Percentiles rank a stretch among this genome's conserved stretches.
These are phyloP conservation scores for Recurvirostra avosetta DNA, from an alignment of 2,113 vertebrate species.

Conservation along the genomic window DNA sequence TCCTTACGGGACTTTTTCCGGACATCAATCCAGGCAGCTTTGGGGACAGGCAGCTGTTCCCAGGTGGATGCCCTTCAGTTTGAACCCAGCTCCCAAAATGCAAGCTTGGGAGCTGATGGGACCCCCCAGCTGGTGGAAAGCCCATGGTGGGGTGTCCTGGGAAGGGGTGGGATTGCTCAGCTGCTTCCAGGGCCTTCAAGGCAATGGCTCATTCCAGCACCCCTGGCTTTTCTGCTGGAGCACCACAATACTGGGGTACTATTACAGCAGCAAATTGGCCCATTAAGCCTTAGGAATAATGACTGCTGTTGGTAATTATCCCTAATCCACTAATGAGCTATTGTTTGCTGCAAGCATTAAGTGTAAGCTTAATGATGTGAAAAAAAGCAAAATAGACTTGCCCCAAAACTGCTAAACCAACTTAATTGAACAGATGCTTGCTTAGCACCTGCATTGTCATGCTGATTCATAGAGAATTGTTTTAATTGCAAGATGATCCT, in stretches of 20 bases:
- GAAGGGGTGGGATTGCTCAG: not conserved
- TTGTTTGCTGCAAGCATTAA: constrained; percentile 84
- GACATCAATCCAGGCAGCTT: fast-evolving
- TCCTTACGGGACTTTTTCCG: fast-evolving
- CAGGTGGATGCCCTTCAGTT: not conserved
- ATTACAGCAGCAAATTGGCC: constrained; percentile 80
- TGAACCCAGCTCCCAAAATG: not conserved
- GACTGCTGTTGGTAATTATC: constrained; percentile 80
- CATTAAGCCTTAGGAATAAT: constrained; percentile 76
- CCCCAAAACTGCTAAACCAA: constrained; percentile 57
- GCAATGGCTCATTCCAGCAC: constrained; percentile 26
- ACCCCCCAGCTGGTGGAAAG: not conserved
- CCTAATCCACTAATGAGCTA: constrained; percentile 86
- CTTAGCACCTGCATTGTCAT: constrained; percentile 71
- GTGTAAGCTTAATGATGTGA: constrained; percentile 75
- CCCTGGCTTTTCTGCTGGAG: constrained; percentile 31
- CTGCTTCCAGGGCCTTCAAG: not conserved
- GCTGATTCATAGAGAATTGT: constrained; percentile 69
- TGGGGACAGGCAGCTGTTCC: not conserved
- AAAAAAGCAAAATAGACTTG: constrained; percentile 55
- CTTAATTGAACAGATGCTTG: constrained; percentile 70
- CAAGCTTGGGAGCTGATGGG: not conserved
- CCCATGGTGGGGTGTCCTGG: not conserved
- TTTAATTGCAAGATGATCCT: constrained; percentile 69
- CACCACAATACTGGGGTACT: constrained; percentile 67